phyloP scores from a whole-genome alignment of 2,888 invertebrate genomes.

The Sthenelais limicola region DNA sequence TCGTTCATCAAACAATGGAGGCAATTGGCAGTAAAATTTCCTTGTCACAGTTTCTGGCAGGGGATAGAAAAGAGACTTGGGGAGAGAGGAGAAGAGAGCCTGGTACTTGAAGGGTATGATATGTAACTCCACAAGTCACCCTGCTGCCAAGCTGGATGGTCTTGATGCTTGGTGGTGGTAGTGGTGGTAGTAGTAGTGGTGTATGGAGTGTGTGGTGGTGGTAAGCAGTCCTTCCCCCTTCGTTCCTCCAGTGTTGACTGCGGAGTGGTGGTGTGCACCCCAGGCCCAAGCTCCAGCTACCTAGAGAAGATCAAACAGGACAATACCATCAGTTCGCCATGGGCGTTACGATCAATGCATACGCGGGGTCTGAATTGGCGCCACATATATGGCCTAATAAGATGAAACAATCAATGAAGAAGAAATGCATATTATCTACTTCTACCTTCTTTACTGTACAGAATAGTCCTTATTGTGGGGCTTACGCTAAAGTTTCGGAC shows the following conservation, averaged over 20 bases:
- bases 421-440: too few relatives aligned
- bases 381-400: too few relatives aligned
- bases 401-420: too few relatives aligned
- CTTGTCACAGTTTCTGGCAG: background rate
- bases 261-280: background rate
- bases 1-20: constrained; percentile 27
- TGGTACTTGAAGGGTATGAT: background rate
- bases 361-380: too few relatives aligned
- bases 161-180: too few relatives aligned
- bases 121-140: background rate
- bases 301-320: constrained; percentile 37
- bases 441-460: too few relatives aligned
- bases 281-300: constrained; percentile 13
- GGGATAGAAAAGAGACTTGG: too few relatives aligned
- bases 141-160: background rate
- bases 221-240: background rate
- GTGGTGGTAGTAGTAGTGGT: background rate
- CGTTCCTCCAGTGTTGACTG: background rate
- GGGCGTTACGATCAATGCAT: too few relatives aligned
- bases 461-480: too few relatives aligned
- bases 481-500: too few relatives aligned
- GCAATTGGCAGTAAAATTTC: constrained; percentile 33
- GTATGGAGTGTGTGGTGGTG: background rate
- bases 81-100: too few relatives aligned
- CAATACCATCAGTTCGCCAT: constrained; percentile 27